Evolutionary conservation across 2,113 vertebrate species (phyloP), one percentile per base, ranked within the genome.

Genomic region (Phainopepla nitens): DNA sequence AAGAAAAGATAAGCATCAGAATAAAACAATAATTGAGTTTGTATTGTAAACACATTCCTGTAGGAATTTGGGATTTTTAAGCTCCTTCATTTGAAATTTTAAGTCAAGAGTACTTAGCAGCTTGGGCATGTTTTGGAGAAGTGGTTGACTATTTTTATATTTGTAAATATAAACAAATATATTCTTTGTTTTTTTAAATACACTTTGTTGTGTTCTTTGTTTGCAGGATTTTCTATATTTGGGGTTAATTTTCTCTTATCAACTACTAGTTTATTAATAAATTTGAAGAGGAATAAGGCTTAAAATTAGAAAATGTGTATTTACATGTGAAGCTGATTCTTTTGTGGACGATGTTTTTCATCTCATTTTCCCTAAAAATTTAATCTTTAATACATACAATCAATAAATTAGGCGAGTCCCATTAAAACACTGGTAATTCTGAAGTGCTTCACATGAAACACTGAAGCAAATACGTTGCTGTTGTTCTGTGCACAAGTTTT

Each of bases 11-110:
- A 94, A 90, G 47, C 45, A 88, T 96, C 71, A 0, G 56, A 81
- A 51, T 80, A 73, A 80, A 71, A 70, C 68, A 92, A 45, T 73
- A 95, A 93, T 94, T 90, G 82, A 94, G 94, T 88, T 88, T 79
- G 71, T 69, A 18, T 72, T 90, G 71, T 91, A 91, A 94, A 91
- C 78, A 92, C 47, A 22, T 78, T 87, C 91, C 84, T 82, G 1
- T 23, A 71, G 84, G 84, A 95, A 76, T 89, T 65, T 39, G 53
- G 44, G 47, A 28, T 11, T 65, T 96, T 87, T 15, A 71, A 94
- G 77, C 84, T 76, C 51, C 77, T 93, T 96, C 50, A 57, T 92
- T 86, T 83, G 42, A 45, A 84, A 71, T 78, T 90, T 79, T 61
- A 50, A 94, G 57, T 72, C 0, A 0, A 42, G 65, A 76, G 31